These are phyloP conservation scores for Porphyrio hochstetteri DNA, from an alignment of 2,113 vertebrate species.

Conservation along the genomic window DNA sequence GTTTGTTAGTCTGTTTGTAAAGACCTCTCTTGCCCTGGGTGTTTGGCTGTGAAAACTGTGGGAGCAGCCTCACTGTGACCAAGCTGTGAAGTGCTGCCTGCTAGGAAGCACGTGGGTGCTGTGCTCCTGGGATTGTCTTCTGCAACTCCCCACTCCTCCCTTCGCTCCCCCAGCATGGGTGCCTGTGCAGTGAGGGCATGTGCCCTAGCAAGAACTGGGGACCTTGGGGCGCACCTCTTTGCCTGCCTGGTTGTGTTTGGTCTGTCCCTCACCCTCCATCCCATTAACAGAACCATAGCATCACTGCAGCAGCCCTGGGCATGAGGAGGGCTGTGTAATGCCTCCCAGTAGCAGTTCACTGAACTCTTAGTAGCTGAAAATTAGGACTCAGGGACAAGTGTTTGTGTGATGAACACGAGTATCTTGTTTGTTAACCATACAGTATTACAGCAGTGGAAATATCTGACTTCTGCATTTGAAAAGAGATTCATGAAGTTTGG, in stretches of 20 bases:
- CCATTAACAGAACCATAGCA: accelerated
- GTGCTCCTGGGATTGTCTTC: background rate
- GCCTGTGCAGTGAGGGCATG: background rate
- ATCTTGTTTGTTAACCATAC: background rate
- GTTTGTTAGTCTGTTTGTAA: background rate
- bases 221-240: too few species aligned
- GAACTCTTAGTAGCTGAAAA: background rate
- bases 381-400: background rate
- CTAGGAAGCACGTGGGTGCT: accelerated
- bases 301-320: accelerated
- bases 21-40: background rate
- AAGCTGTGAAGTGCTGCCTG: background rate
- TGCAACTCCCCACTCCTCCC: background rate
- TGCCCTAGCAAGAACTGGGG: background rate
- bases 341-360: background rate
- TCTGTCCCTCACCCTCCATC: background rate
- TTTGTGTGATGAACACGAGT: background rate
- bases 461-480: background rate
- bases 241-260: background rate
- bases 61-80: background rate
- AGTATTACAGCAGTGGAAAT: background rate
- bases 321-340: background rate
- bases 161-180: background rate
- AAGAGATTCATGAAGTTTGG: background rate
- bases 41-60: background rate